A percentile compares a stretch with the other conserved stretches of the same genome.
Evolutionary conservation across 2,113 vertebrate species (phyloP).

Genomic region (Odontophorus gujanensis): DNA sequence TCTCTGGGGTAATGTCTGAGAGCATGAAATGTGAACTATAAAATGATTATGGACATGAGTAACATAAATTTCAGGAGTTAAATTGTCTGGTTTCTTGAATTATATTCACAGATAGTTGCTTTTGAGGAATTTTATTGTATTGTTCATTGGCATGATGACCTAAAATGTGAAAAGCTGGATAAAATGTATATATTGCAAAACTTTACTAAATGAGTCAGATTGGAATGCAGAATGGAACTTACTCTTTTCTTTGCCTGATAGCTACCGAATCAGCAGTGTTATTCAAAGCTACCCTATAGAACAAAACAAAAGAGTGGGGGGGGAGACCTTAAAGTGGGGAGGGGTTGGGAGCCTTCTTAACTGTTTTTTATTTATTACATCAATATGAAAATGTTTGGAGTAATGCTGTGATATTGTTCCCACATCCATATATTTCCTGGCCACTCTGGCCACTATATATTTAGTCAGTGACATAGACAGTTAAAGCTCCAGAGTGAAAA

Average conservation of each 20-base stretch:
- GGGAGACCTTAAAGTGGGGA: neutral
- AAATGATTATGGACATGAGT: slow-evolving; percentile 64
- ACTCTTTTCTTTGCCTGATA: slow-evolving; percentile 61
- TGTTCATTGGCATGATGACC: slow-evolving; percentile 76
- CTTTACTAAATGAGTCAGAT: slow-evolving; percentile 56
- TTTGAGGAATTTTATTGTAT: slow-evolving; percentile 64
- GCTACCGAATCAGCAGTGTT: slow-evolving; percentile 63
- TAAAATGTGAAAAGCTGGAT: slow-evolving; percentile 73
- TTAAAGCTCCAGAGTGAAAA: neutral
- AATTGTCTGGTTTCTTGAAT: slow-evolving; percentile 71
- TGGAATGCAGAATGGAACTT: slow-evolving; percentile 66
- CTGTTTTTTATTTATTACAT: neutral
- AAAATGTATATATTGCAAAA: slow-evolving; percentile 66
- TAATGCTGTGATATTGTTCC: neutral
- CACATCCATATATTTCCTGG: neutral
- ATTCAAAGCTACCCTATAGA: slow-evolving; percentile 76
- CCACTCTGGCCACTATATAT: neutral
- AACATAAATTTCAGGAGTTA: slow-evolving; percentile 68
- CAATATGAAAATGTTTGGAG: neutral
- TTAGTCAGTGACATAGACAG: neutral
- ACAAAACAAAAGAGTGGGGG: neutral
- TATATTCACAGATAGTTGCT: slow-evolving; percentile 55
- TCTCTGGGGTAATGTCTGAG: slow-evolving; percentile 73
- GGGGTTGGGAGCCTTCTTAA: neutral
- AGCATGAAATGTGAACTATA: slow-evolving; percentile 80